A percentile compares a stretch with the other conserved stretches of the same genome.
Conservation (phyloP, 1,140 invertebrate genomes). For the Aphelinus atriplicis region DNA sequence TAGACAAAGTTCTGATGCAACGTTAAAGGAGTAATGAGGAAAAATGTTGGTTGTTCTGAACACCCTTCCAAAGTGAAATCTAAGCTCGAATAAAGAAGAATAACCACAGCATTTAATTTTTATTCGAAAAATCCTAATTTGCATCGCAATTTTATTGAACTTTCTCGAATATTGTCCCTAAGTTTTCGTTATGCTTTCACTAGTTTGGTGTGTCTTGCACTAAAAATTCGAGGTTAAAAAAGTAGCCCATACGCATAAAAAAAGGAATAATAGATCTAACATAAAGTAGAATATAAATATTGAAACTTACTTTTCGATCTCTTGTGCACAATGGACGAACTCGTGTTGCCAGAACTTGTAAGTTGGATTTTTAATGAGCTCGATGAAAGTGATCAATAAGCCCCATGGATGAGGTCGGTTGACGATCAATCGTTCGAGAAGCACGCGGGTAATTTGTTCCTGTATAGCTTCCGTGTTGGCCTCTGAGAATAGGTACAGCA, state of each 20-base stretch:
- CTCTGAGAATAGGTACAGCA: conserved; percentile 97
- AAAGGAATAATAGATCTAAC: neutral
- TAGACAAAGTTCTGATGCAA: conserved; percentile 39
- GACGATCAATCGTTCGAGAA: conserved; percentile 96
- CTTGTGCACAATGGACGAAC: conserved; percentile 98
- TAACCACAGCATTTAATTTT: too few species aligned
- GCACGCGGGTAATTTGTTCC: conserved; percentile 89
- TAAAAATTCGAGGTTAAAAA: too few species aligned
- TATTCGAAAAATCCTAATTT: neutral
- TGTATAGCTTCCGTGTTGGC: conserved; percentile 97
- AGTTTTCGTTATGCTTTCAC: too few species aligned
- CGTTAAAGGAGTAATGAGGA: conserved; percentile 40
- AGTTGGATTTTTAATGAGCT: conserved; percentile 98
- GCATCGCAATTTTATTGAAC: conserved; percentile 38
- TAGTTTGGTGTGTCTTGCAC: too few species aligned
- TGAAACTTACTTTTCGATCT: conserved; percentile 93
- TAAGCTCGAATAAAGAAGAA: too few species aligned
- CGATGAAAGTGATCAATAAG: conserved; percentile 97
- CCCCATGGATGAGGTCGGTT: conserved; percentile 99
- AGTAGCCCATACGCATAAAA: neutral
- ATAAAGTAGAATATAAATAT: conserved; percentile 28
- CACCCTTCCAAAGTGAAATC: conserved; percentile 25
- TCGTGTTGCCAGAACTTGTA: conserved; percentile 99
- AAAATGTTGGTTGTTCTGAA: conserved; percentile 37
- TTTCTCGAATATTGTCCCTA: neutral